Base-by-base conservation (phyloP, 2,113 vertebrate species). In the Nannobrachium achirus region DNA sequence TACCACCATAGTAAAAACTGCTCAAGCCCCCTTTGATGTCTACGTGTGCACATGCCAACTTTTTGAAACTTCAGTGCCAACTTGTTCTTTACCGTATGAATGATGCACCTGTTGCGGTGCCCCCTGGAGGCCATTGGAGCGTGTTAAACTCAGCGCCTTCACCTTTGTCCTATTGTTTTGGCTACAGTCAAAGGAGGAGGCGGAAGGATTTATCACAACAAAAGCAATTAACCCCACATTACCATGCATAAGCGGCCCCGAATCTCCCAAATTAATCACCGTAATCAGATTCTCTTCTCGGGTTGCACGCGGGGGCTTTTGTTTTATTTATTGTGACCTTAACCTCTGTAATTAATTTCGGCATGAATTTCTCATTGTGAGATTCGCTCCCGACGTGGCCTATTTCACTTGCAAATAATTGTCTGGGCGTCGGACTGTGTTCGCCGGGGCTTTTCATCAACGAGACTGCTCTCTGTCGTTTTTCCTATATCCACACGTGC, bases 211-310 rank as follows among this genome's bases (percentile, higher is more conserved):
- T 64, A 68, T 79, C 69, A 77, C 15, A 57, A 25, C 39, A 60
- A 66, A 76, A 69, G 73, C 72, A 80, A 85, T 89, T 91, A 88
- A 85, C 79, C 67, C 58, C 64, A 78, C 66, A 79, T 72, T 71
- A 55, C 58, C 65, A 85, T 71, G 44, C 72, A 70, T 68, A 76
- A 81, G 51, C 73, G 67, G 38, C 65, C 33, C 49, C 9, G 52
- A 81, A 84, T 83, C 71, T 79, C 39, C 67, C 63, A 84, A 88
- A 89, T 89, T 61, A 89, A 86, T 89, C 66, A 84, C 63, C 41
- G 59, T 71, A 85, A 89, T 88, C 78, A 73, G 70, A 87, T 85
- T 81, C 56, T 69, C 56, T 71, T 85, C 42, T 73, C 59, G 46
- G 73, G 53, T n/a, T 73, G 75, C 82, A 64, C 14, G 52, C 57